Evolutionary conservation across 1,140 invertebrate genomes (phyloP), one percentile per base, ranked within the genome.

Genomic region (Chymomyza costata): DNA sequence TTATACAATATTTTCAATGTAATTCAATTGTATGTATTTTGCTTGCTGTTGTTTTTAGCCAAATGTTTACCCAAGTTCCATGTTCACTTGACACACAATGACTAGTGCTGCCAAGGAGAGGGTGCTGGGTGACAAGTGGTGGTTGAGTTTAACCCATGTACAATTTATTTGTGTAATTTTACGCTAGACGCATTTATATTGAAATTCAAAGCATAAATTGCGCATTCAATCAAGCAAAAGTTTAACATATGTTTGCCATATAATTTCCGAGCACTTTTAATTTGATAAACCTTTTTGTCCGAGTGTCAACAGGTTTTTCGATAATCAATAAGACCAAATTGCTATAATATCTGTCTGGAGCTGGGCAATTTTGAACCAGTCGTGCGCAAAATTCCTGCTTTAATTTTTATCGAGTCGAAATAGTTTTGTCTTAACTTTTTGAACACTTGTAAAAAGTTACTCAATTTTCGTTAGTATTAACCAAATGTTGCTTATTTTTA

Each of bases 1-100:
- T n/a, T n/a, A n/a, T n/a, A n/a, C n/a, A n/a, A 78, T 78, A 78
- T 78, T 78, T 78, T 78, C 67, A 78, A 80, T 78, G 71, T 78
- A 78, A 78, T 78, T 78, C 71, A 78, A 78, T 78, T 78, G 71
- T 54, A 62, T 60, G 67, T 55, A 44, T 30, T 50, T 43, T 35
- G 15, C 21, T 34, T 55, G 35, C 32, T 71, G 40, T 68, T 66
- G 51, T 65, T 62, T 65, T 66, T 37, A 21, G 32, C 40, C 50
- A 65, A 74, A 74, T 78, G 73, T 78, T 78, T 74, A 65, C 65
- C 55, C 65, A 76, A 64, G 50, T 63, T 49, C 48, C 46, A 35
- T 59, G 43, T 56, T 58, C 64, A 43, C 37, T 54, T 3, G 41
- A 49, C 21, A 25, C 3, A 25, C 21, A 8, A 25, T n/a, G 49